Evolutionary conservation across 2,797 vertebrate species (phyloP).

Genomic region (Cirrhinus mrigala): DNA sequence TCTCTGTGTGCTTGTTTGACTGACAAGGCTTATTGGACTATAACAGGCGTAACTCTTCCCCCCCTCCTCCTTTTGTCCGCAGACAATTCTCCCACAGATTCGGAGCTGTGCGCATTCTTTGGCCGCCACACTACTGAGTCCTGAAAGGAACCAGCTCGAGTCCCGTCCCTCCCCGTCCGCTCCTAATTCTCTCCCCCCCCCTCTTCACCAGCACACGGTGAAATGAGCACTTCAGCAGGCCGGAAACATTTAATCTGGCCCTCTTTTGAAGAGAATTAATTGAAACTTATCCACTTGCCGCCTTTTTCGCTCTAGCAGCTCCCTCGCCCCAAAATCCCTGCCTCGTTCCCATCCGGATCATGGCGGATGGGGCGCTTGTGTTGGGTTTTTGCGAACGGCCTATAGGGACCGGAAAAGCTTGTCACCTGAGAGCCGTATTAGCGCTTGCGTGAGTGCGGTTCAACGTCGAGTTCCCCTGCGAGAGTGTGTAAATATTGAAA

Average conservation of each 20-base stretch:
- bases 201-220: slow-evolving; percentile 75
- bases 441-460: slow-evolving; percentile 25
- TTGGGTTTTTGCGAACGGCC: slow-evolving; percentile 64
- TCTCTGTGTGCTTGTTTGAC: slow-evolving; percentile 97
- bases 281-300: slow-evolving; percentile 97
- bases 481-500: slow-evolving; percentile 74
- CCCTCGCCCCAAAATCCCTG: slow-evolving; percentile 64
- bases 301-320: slow-evolving; percentile 78
- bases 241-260: slow-evolving; percentile 99
- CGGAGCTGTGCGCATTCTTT: slow-evolving; percentile 96
- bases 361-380: slow-evolving; percentile 64
- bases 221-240: slow-evolving; percentile 99
- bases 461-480: slow-evolving; percentile 31
- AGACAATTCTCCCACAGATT: slow-evolving; percentile 99
- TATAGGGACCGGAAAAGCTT: slow-evolving; percentile 51
- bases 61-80: slow-evolving; percentile 91
- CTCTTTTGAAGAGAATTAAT: slow-evolving; percentile 97
- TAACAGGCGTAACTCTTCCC: slow-evolving; percentile 98
- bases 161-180: slow-evolving; percentile 89
- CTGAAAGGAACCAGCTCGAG: slow-evolving; percentile 93
- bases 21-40: slow-evolving; percentile 99
- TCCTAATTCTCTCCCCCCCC: slow-evolving; percentile 72
- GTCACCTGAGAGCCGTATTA: slow-evolving; percentile 57
- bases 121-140: slow-evolving; percentile 93
- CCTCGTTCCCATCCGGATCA: slow-evolving; percentile 47